phyloP scores from a whole-genome alignment of 1,140 invertebrate genomes.

The Sarcophaga peregrina region DNA sequence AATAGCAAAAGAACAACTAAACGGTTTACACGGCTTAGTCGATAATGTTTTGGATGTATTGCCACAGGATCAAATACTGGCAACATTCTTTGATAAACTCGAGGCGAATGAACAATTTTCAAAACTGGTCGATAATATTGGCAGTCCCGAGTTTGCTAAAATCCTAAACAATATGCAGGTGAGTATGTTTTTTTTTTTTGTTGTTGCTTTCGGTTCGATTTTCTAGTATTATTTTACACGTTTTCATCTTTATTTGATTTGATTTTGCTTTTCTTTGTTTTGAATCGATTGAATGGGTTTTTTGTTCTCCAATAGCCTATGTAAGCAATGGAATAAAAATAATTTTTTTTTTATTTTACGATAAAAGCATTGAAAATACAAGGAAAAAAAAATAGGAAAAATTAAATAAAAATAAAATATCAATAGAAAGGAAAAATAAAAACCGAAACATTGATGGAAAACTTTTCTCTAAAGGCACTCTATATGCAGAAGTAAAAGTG shows the following conservation, averaged over 20 bases:
- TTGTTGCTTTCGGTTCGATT: background rate
- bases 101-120: slow-evolving; percentile 59
- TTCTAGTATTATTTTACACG: background rate
- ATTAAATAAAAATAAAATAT: too few relatives aligned
- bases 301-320: too few relatives aligned
- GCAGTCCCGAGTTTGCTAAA: slow-evolving; percentile 54
- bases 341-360: too few relatives aligned
- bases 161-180: slow-evolving; percentile 59
- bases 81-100: slow-evolving; percentile 60
- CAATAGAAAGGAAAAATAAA: background rate
- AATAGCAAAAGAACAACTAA: slow-evolving; percentile 47
- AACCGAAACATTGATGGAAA: too few relatives aligned
- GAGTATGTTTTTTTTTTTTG: slow-evolving; percentile 49
- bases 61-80: slow-evolving; percentile 60
- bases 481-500: background rate
- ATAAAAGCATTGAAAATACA: too few relatives aligned
- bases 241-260: too few relatives aligned
- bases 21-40: slow-evolving; percentile 58
- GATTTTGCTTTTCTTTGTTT: too few relatives aligned
- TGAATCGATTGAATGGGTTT: too few relatives aligned
- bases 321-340: too few relatives aligned
- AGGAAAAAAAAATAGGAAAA: too few relatives aligned
- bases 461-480: background rate
- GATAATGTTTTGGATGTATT: slow-evolving; percentile 57
- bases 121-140: slow-evolving; percentile 56